phyloP scores from a whole-genome alignment of 2,797 vertebrate species.

The Nyctalus aviator region DNA sequence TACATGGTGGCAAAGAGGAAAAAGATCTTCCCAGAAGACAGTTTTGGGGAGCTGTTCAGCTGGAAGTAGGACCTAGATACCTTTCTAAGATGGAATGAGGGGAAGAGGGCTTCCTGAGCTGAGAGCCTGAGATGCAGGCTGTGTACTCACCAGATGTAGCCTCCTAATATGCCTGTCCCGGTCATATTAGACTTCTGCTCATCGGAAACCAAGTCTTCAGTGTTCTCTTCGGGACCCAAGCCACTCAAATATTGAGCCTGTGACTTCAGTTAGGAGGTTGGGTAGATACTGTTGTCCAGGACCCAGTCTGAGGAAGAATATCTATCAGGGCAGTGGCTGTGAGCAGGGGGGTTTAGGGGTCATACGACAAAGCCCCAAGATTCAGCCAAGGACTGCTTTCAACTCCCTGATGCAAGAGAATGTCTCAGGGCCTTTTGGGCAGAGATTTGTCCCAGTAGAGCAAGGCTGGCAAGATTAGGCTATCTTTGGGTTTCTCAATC shows the following conservation, averaged over 20 bases:
- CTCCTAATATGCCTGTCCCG: neutral
- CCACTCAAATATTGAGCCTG: neutral
- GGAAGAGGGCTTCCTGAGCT: neutral
- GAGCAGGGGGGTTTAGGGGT: rapidly evolving
- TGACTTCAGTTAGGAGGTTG: neutral
- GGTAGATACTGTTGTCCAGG: neutral
- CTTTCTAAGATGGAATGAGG: neutral
- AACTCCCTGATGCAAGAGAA: neutral
- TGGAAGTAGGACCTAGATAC: neutral
- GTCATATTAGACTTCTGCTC: neutral
- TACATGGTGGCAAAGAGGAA: neutral
- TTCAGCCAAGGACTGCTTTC: neutral
- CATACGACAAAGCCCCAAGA: neutral
- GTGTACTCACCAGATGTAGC: neutral
- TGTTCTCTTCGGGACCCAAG: neutral
- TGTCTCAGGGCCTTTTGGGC: neutral
- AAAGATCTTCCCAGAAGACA: neutral
- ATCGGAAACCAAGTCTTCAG: neutral
- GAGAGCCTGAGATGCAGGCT: neutral
- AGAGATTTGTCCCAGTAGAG: neutral
- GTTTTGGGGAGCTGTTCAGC: neutral
- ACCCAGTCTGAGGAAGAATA: neutral
- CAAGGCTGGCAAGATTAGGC: neutral
- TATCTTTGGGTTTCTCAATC: neutral
- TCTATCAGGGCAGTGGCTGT: neutral